Evolutionary conservation across 2,797 vertebrate genomes (phyloP).

Genomic region (Cyclura pinguis): DNA sequence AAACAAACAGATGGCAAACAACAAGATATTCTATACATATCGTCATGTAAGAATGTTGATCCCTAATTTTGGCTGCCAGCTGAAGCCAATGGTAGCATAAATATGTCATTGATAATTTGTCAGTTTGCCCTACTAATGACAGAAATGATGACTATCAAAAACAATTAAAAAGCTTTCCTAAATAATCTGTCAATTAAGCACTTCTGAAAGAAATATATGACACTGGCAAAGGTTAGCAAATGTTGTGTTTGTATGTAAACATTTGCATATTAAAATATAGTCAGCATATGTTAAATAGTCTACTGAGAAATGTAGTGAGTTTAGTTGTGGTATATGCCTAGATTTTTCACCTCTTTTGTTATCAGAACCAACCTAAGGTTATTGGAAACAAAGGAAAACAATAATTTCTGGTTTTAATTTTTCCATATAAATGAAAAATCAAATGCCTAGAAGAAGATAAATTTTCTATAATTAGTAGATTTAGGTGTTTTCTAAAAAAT

Average conservation of each 20-base stretch:
- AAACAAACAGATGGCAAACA: conserved; percentile 67
- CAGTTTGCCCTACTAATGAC: conserved; percentile 78
- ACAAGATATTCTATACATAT: conserved; percentile 34
- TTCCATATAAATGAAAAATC: conserved; percentile 12
- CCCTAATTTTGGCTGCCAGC: conserved; percentile 52
- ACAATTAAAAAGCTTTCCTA: conserved; percentile 66
- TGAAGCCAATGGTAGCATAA: conserved; percentile 63
- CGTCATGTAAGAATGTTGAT: conserved; percentile 63
- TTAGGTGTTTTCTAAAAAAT: conserved; percentile 24
- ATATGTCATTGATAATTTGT: conserved; percentile 79
- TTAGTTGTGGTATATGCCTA: not conserved
- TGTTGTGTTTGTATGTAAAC: not conserved
- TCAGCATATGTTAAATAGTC: conserved; percentile 4
- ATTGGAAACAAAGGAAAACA: conserved; percentile 27
- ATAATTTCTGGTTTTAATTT: conserved; percentile 37
- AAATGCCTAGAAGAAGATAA: conserved; percentile 10
- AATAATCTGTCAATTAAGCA: conserved; percentile 66
- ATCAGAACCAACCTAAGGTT: conserved; percentile 6
- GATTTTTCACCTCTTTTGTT: not conserved
- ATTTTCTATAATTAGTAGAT: conserved; percentile 23
- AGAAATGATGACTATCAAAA: conserved; percentile 77
- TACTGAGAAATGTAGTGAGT: not conserved
- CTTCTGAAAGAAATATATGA: conserved; percentile 47
- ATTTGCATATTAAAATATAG: conserved; percentile 2
- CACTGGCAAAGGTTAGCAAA: conserved; percentile 17